Evolutionary conservation across 2,888 invertebrate species (phyloP).

Genomic region (Ormia ochracea): DNA sequence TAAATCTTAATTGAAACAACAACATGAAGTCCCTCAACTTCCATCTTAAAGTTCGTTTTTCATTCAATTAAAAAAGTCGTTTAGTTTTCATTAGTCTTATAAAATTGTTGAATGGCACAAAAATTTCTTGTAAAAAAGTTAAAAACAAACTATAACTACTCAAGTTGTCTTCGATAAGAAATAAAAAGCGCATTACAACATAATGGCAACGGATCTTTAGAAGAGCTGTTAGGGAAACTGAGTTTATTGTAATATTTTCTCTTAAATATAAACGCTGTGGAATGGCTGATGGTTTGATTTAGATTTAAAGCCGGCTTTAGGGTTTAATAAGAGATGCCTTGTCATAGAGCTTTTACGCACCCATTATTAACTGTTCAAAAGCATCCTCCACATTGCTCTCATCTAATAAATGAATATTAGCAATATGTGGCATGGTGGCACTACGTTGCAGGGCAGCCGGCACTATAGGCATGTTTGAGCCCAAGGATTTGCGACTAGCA

Average conservation of each 20-base stretch:
- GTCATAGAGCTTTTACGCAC: constrained; percentile 67
- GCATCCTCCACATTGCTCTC: constrained; percentile 91
- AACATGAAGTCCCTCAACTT: constrained; percentile 69
- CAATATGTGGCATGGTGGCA: constrained; percentile 86
- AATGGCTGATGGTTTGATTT: constrained; percentile 41
- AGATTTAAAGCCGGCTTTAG: background rate
- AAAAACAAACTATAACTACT: constrained; percentile 43
- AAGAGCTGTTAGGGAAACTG: constrained; percentile 19
- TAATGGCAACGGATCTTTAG: constrained; percentile 4
- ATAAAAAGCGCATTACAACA: background rate
- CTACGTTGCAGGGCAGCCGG: constrained; percentile 82
- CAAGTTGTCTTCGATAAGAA: background rate
- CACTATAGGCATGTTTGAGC: constrained; percentile 60
- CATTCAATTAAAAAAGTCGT: background rate
- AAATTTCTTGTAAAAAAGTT: no score
- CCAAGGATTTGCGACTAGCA: constrained; percentile 75
- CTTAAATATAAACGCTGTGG: constrained; percentile 38
- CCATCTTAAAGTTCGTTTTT: constrained; percentile 32
- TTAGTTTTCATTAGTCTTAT: no score
- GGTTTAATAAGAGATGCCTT: background rate
- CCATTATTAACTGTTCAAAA: constrained; percentile 89
- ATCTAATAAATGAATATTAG: constrained; percentile 82
- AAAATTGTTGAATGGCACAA: no score
- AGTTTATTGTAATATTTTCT: constrained; percentile 15
- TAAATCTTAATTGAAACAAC: constrained; percentile 57